These are phyloP conservation scores for Drosophila pseudoobscura DNA, from an alignment of 1,140 invertebrate genomes.

Conservation along the genomic window DNA sequence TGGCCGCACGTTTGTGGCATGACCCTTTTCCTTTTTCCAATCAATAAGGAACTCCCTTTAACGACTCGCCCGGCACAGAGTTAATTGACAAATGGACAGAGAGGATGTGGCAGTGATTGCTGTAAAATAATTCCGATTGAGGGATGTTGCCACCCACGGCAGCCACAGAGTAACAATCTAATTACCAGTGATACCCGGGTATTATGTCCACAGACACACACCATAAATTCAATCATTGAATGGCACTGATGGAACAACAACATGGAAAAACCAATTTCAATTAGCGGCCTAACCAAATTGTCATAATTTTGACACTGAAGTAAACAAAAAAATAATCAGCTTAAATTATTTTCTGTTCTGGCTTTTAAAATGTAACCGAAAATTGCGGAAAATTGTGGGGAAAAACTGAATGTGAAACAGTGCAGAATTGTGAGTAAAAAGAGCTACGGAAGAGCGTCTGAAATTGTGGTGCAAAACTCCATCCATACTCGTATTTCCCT, in stretches of 20 bases:
- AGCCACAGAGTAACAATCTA: slow-evolving; percentile 3
- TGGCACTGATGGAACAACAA: not conserved
- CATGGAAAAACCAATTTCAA: slow-evolving; percentile 24
- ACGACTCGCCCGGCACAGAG: slow-evolving; percentile 1
- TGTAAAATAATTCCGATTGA: not conserved
- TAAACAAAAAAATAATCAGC: slow-evolving; percentile 27
- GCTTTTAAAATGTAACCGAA: slow-evolving; percentile 17
- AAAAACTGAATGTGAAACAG: not conserved
- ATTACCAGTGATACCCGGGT: not conserved
- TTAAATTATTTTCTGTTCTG: slow-evolving; percentile 32
- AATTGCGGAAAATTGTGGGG: not conserved
- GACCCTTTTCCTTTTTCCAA: slow-evolving; percentile 5
- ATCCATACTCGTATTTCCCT: no score
- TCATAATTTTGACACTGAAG: slow-evolving; percentile 30
- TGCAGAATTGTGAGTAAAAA: no score
- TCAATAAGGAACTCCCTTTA: slow-evolving; percentile 6
- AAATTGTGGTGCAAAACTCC: no score
- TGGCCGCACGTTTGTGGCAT: slow-evolving; percentile 29
- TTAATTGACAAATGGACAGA: slow-evolving; percentile 48
- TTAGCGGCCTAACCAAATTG: slow-evolving; percentile 30
- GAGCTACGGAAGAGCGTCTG: no score
- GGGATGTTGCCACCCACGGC: no score
- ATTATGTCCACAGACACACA: no score
- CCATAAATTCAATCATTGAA: not conserved
- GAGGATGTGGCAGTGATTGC: slow-evolving; percentile 4